These are phyloP conservation scores for Drosophila lacertosa DNA, from an alignment of 1,140 invertebrate species.

Conservation along the genomic window DNA sequence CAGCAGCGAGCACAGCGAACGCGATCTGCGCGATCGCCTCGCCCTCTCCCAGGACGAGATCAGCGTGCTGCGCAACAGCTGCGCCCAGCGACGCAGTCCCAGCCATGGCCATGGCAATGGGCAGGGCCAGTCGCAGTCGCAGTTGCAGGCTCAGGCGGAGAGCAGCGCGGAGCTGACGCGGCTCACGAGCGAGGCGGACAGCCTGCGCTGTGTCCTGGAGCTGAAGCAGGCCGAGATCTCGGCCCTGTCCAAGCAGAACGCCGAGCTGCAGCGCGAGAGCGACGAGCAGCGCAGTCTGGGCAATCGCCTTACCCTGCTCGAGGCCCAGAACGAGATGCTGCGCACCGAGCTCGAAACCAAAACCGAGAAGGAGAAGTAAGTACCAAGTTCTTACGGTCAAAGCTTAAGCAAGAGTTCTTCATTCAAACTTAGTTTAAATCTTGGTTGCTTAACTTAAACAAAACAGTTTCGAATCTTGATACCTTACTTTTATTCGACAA, in stretches of 20 bases:
- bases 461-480: no score
- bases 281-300: constrained; percentile 86
- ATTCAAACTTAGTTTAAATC: no score
- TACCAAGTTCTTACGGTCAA: constrained; percentile 17
- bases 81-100: constrained; percentile 55
- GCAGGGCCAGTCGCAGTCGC: no score
- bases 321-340: constrained; percentile 89
- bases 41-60: constrained; percentile 78
- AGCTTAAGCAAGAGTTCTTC: no score
- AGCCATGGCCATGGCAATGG: constrained; percentile 45
- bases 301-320: constrained; percentile 86
- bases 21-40: constrained; percentile 74
- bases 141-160: no score
- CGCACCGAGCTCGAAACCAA: constrained; percentile 87
- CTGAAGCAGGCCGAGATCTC: constrained; percentile 90
- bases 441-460: no score
- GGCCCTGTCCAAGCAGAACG: constrained; percentile 88
- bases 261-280: constrained; percentile 85
- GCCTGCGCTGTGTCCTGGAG: constrained; percentile 90
- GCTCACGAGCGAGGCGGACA: constrained; percentile 88
- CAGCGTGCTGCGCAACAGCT: constrained; percentile 68
- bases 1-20: constrained; percentile 58
- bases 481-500: no score
- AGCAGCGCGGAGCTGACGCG: constrained; percentile 75
- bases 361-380: constrained; percentile 86